A percentile compares a stretch with the other conserved stretches of the same genome.
phyloP scores from a whole-genome alignment of 1,140 invertebrate genomes.

The Neoseiulus cucumeris region DNA sequence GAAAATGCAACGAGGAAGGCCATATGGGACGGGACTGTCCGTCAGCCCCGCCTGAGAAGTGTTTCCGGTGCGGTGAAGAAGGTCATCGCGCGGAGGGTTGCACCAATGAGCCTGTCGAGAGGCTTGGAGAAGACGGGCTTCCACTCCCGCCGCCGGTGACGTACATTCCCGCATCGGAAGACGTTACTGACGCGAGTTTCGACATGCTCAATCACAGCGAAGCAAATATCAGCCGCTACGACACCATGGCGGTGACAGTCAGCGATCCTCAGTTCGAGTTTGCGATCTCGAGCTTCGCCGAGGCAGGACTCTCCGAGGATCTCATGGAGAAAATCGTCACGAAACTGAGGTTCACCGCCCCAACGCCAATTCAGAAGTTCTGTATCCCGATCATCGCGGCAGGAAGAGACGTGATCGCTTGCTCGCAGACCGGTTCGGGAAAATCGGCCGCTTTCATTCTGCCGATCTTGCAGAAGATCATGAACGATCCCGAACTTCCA shows the following conservation, averaged over 20 bases:
- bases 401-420: conserved; percentile 31
- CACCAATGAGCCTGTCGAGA: background rate
- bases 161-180: background rate
- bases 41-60: conserved; percentile 9
- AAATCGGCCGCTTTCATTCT: conserved; percentile 36
- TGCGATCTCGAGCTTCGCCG: conserved; percentile 13
- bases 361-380: conserved; percentile 31
- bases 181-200: background rate
- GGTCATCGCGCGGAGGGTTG: conserved; percentile 21
- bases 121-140: background rate
- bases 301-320: background rate
- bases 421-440: conserved; percentile 32
- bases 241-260: background rate
- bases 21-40: conserved; percentile 22
- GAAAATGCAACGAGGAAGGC: conserved; percentile 19
- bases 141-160: background rate
- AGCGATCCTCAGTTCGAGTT: background rate
- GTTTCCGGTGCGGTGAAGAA: conserved; percentile 14
- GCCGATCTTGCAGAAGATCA: conserved; percentile 27
- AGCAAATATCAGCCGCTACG: background rate
- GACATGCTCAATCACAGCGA: background rate
- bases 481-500: background rate
- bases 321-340: background rate
- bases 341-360: conserved; percentile 24
- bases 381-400: conserved; percentile 28